These are phyloP conservation scores for Anadara kagoshimensis DNA, from an alignment of 1,140 invertebrate genomes.

Conservation along the genomic window DNA sequence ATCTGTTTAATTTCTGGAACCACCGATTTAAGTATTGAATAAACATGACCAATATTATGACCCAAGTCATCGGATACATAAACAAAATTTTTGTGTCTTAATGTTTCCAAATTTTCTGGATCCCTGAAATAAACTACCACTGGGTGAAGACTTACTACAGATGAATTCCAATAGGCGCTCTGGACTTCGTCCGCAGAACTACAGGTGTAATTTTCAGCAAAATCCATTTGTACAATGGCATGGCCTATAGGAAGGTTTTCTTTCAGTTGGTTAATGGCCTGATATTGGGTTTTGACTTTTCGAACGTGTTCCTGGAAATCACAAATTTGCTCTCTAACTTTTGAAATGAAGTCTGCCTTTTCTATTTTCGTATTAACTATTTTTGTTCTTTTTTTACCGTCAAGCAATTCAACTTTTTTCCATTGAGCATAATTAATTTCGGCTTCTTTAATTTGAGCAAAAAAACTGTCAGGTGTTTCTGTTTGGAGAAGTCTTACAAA, in stretches of 20 bases:
- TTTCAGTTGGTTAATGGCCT: conserved; percentile 31
- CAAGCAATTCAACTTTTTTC: conserved; percentile 8
- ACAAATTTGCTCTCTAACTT: conserved; percentile 10
- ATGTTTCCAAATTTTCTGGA: conserved; percentile 27
- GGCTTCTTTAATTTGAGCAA: neutral
- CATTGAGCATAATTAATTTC: neutral
- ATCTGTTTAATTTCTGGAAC: conserved; percentile 22
- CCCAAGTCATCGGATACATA: conserved; percentile 27
- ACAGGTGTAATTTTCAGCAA: conserved; percentile 39
- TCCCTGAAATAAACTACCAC: conserved; percentile 26
- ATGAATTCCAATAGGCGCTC: conserved; percentile 34
- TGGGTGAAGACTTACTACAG: conserved; percentile 39
- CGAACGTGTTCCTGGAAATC: conserved; percentile 21
- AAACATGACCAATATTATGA: conserved; percentile 25
- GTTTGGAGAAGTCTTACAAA: conserved; percentile 8
- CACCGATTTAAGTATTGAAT: conserved; percentile 24
- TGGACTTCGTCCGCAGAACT: conserved; percentile 33
- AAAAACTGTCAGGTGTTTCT: neutral
- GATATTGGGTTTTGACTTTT: conserved; percentile 39
- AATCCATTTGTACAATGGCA: conserved; percentile 46
- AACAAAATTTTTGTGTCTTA: conserved; percentile 26
- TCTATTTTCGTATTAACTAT: conserved; percentile 5
- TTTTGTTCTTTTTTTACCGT: conserved; percentile 31
- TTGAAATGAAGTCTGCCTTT: conserved; percentile 7
- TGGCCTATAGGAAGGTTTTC: conserved; percentile 10